These are phyloP conservation scores for Eristalis tenax DNA, from an alignment of 2,888 invertebrate species.

Conservation along the genomic window DNA sequence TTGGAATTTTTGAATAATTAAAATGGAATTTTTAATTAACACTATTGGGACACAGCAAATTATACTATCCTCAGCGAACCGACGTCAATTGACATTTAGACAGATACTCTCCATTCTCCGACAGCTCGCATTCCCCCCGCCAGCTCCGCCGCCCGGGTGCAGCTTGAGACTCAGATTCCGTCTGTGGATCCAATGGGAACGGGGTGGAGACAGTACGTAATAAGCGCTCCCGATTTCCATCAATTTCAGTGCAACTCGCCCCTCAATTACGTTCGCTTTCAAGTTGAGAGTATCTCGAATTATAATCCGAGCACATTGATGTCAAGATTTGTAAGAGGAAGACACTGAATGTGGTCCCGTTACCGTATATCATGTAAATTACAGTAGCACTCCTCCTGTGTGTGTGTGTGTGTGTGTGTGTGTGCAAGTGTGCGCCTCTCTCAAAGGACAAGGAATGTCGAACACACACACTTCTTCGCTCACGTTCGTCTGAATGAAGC, in stretches of 20 bases:
- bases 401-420: neutral
- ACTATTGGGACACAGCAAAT: conserved; percentile 62
- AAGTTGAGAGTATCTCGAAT: conserved; percentile 16
- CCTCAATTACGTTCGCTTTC: conserved; percentile 47
- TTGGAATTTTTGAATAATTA: conserved; percentile 68
- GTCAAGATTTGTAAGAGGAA: conserved; percentile 28
- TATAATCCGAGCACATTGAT: conserved; percentile 26
- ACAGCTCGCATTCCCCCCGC: neutral
- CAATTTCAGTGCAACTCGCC: conserved; percentile 41
- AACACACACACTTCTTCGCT: conserved; percentile 5
- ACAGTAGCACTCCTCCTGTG: conserved; percentile 22
- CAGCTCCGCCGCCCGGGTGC: neutral
- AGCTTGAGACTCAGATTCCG: neutral
- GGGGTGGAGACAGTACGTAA: conserved; percentile 3
- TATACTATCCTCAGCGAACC: conserved; percentile 44
- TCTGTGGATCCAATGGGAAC: neutral
- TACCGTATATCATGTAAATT: conserved; percentile 45
- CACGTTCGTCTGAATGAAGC: neutral
- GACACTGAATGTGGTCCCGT: conserved; percentile 16
- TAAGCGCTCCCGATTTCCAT: conserved; percentile 50
- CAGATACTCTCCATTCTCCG: conserved; percentile 4
- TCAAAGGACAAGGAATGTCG: conserved; percentile 27
- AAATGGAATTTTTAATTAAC: conserved; percentile 69
- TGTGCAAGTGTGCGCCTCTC: neutral
- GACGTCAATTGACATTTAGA: conserved; percentile 50